Evolutionary conservation across 2,888 invertebrate genomes (phyloP).

Genomic region (Xestia rhomboidea): DNA sequence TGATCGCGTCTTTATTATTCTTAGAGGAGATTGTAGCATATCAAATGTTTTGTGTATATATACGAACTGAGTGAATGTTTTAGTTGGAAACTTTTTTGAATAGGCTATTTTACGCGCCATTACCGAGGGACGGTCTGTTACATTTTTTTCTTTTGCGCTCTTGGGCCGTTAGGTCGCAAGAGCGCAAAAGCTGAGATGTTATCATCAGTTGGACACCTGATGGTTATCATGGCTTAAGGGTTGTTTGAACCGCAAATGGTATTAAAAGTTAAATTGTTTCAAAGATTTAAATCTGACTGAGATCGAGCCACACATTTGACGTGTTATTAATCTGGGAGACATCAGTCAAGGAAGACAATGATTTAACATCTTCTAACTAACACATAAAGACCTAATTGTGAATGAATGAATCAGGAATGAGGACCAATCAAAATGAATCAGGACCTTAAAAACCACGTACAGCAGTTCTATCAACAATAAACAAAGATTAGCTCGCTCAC

Average conservation of each 20-base stretch:
- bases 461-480: constrained; percentile 55
- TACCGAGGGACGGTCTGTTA: constrained; percentile 44
- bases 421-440: too few species aligned
- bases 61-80: constrained; percentile 45
- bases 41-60: constrained; percentile 54
- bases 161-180: constrained; percentile 41
- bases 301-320: background rate
- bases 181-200: constrained; percentile 48
- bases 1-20: constrained; percentile 51
- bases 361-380: background rate
- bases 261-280: constrained; percentile 6
- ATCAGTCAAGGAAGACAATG: too few species aligned
- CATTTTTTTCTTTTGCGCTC: constrained; percentile 49
- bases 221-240: constrained; percentile 18
- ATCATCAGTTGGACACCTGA: constrained; percentile 54
- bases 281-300: background rate
- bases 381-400: constrained; percentile 4
- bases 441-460: constrained; percentile 25
- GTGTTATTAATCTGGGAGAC: background rate
- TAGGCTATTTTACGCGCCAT: constrained; percentile 61
- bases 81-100: constrained; percentile 60
- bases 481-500: constrained; percentile 55
- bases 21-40: constrained; percentile 52
- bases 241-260: constrained; percentile 16
- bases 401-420: too few species aligned